phyloP scores from a whole-genome alignment of 2,113 vertebrate genomes.

The Pseudorectes ferrugineus region DNA sequence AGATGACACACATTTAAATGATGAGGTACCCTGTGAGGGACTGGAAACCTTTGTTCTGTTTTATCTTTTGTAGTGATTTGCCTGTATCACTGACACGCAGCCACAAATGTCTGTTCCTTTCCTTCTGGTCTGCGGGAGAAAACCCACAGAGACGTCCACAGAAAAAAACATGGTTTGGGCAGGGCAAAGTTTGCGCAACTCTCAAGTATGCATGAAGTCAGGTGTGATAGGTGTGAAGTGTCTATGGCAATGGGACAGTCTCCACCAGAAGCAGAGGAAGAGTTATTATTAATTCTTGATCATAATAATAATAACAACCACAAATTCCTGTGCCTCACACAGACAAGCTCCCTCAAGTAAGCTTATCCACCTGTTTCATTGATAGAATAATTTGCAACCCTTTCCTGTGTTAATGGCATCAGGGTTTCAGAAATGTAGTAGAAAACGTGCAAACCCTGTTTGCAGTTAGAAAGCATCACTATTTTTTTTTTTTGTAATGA shows the following conservation, averaged over 20 bases:
- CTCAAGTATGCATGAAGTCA: not conserved
- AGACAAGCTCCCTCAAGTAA: not conserved
- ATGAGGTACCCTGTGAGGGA: not conserved
- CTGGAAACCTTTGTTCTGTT: not conserved
- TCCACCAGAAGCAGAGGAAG: not conserved
- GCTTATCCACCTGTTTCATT: not conserved
- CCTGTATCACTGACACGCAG: not conserved
- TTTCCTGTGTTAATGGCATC: not conserved
- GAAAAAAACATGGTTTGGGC: not conserved
- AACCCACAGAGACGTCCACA: not conserved
- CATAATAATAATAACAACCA: not conserved
- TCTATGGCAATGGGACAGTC: not conserved
- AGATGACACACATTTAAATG: not conserved
- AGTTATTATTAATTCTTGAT: not conserved
- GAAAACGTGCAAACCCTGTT: not conserved
- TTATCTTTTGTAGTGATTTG: not conserved
- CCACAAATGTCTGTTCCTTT: not conserved
- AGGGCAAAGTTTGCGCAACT: not conserved
- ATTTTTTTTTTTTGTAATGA: not conserved
- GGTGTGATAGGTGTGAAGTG: not conserved
- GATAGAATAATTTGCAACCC: not conserved
- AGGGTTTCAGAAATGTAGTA: not conserved
- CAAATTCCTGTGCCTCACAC: not conserved
- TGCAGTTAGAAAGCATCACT: not conserved
- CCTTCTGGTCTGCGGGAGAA: not conserved